Evolutionary conservation across 2,797 vertebrate genomes (phyloP).

Genomic region (Micrastur ruficollis): DNA sequence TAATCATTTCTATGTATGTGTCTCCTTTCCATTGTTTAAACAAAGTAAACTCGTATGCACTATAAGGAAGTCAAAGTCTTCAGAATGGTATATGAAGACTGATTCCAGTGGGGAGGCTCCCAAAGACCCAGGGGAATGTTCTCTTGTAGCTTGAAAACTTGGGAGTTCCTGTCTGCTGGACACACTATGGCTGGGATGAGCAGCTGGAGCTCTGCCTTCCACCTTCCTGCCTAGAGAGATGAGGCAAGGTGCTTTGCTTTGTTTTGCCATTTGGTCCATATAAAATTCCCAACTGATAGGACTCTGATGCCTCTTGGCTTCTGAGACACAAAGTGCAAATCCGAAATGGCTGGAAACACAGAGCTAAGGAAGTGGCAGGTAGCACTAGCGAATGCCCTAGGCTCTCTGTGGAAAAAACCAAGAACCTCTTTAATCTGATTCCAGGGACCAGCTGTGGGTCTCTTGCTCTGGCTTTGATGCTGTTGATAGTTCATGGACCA

Average conservation of each 20-base stretch:
- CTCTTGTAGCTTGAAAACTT: background rate
- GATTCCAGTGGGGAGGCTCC: rapidly evolving
- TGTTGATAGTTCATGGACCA: background rate
- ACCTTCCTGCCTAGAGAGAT: background rate
- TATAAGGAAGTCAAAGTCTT: background rate
- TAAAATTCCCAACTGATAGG: background rate
- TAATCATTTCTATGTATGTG: background rate
- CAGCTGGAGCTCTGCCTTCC: background rate
- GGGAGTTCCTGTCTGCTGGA: background rate
- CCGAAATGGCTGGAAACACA: background rate
- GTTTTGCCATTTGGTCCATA: background rate
- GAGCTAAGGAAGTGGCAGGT: background rate
- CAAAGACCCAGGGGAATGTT: rapidly evolving
- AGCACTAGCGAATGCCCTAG: background rate
- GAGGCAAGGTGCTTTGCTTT: background rate
- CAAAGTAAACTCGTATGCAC: background rate
- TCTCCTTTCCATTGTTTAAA: background rate
- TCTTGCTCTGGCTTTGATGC: background rate
- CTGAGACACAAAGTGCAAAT: background rate
- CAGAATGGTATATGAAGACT: background rate
- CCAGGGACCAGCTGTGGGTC: background rate
- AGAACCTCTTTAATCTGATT: background rate
- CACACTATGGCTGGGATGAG: background rate
- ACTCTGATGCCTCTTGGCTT: background rate
- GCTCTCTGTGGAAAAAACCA: background rate